Evolutionary conservation across 2,888 invertebrate species (phyloP), one percentile per base, ranked within the genome.

Genomic region (Noctua pronuba): DNA sequence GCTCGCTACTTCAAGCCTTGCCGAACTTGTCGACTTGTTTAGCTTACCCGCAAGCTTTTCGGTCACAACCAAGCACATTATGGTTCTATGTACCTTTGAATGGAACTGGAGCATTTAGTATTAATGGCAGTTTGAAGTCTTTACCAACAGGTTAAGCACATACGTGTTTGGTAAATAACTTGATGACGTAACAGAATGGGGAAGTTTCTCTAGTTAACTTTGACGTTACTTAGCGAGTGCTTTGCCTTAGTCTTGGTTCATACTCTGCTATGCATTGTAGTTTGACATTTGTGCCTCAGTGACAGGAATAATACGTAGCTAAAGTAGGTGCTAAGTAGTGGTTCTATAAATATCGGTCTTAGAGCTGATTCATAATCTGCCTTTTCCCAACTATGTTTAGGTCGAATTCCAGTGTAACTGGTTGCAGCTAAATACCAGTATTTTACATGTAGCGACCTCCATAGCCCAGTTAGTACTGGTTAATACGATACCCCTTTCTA

Each of bases 101-200:
- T 69, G 44, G 28, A 62, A 75, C 52, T 10, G 4, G 31, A 28
- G 46, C 84, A 79, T 82, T 80, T 46, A 75, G n/a, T 79, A 84
- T 82, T 79, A 65, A 83, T 72, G 41, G 41, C 55, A 69, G 68
- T 72, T 83, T 67, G 38, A 73, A 69, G 67, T 58, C 55, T 67
- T 31, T 28, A 52, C 52, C 38, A 70, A 60, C 46, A 67, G 67
- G 77, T 58, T 49, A 64, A 28, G 38, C 24, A 71, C 64, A 64
- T 62, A 41, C n/a, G 24, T 58, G 65, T 58, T 46, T 67, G 24
- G 18, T 77, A 46, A 68, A 77, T 41, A 77, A 58, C 2, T 52
- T 72, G n/a, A 64, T 72, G 35, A 68, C 5, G 31, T 35, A 64
- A 38, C 21, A 38, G 13, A 24, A 38, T 28, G 28, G 58, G 18